phyloP scores from a whole-genome alignment of 2,113 vertebrate genomes.

The Hylia prasina region DNA sequence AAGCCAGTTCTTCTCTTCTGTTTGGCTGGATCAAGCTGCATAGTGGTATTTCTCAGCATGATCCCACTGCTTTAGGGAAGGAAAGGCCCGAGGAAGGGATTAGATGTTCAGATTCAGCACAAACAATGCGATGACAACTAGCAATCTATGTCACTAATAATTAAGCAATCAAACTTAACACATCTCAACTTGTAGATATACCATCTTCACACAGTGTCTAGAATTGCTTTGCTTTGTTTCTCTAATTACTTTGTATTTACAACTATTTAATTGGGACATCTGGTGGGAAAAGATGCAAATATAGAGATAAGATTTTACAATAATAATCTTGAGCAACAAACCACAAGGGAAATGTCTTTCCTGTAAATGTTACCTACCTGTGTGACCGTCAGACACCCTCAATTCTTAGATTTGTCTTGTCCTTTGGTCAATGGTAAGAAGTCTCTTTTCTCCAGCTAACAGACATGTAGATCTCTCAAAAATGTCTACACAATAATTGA shows the following conservation, averaged over 20 bases:
- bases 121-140: background rate
- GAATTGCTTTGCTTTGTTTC: background rate
- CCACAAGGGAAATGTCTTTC: background rate
- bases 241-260: background rate
- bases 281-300: background rate
- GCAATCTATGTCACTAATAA: background rate
- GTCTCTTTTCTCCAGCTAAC: background rate
- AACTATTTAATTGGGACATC: background rate
- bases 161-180: background rate
- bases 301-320: background rate
- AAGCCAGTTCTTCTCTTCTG: background rate
- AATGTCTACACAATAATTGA: background rate
- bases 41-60: background rate
- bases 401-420: background rate
- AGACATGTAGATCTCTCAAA: background rate
- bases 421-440: background rate
- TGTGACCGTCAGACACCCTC: background rate
- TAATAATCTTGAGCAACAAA: background rate
- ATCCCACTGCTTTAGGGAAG: background rate
- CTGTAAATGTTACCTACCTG: background rate
- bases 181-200: background rate
- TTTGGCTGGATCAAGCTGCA: background rate
- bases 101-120: background rate
- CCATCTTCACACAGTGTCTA: background rate
- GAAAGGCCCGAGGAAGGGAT: background rate